A percentile compares a stretch with the other conserved stretches of the same genome.
Conservation (phyloP, 1,140 invertebrate genomes). For the Goniozus legneri region DNA sequence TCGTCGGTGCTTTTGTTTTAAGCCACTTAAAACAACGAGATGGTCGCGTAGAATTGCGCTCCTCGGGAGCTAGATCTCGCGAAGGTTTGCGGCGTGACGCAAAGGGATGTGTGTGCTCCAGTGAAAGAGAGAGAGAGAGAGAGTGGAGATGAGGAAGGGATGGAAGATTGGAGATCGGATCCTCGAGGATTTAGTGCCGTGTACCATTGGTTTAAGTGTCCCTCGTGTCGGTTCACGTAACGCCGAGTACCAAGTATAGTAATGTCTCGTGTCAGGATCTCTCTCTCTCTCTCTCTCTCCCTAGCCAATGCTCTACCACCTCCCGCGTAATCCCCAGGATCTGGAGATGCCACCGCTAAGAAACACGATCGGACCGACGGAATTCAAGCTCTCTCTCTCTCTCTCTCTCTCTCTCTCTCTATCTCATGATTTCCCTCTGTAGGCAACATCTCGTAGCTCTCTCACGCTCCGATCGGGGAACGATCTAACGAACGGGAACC, state of each 20-base stretch:
- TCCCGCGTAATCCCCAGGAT: conserved; percentile 44
- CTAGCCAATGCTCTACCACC: too few species aligned
- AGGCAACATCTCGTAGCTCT: too few species aligned
- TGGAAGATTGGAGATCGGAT: conserved; percentile 21
- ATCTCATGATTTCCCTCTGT: too few species aligned
- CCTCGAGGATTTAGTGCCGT: conserved; percentile 26
- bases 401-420: too few species aligned
- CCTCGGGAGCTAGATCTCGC: conserved; percentile 11
- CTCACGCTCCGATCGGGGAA: too few species aligned
- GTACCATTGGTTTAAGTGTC: conserved; percentile 28
- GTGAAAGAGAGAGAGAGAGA: too few species aligned
- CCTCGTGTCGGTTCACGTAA: conserved; percentile 24
- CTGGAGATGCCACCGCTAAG: conserved; percentile 39
- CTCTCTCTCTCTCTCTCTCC: too few species aligned
- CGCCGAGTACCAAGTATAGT: conserved; percentile 26
- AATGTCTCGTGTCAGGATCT: conserved; percentile 43
- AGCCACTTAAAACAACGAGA: conserved; percentile 30
- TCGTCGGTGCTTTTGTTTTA: conserved; percentile 28
- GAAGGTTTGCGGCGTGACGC: conserved; percentile 26
- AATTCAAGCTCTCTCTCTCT: too few species aligned
- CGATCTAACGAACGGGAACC: too few species aligned
- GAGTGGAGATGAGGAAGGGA: too few species aligned
- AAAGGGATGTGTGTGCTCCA: too few species aligned
- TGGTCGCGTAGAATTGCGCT: conserved; percentile 7
- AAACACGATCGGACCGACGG: conserved; percentile 39